Evolutionary conservation across 2,888 invertebrate genomes (phyloP).

Genomic region (Lathronympha strigana): DNA sequence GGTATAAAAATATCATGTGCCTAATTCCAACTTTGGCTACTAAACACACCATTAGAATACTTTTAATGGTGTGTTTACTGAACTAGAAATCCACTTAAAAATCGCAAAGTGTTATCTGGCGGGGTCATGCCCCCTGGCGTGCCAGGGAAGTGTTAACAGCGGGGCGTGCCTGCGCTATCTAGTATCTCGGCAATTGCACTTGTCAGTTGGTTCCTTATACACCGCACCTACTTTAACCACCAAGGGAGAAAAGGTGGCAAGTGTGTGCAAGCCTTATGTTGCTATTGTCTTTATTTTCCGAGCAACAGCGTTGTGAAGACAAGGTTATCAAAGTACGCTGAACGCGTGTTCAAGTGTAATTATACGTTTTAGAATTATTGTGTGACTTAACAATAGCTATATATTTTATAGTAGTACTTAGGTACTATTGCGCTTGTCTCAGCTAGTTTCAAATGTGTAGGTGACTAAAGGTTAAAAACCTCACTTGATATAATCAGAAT

Average conservation of each 20-base stretch:
- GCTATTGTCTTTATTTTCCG: not conserved
- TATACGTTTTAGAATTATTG: not conserved
- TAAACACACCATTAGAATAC: not conserved
- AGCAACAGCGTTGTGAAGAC: not conserved
- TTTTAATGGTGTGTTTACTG: too few relatives aligned
- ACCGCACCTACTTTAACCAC: slow-evolving; percentile 40
- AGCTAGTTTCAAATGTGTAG: too few relatives aligned
- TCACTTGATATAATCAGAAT: too few relatives aligned
- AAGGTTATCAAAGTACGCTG: not conserved
- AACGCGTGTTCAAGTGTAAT: not conserved
- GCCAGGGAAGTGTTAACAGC: slow-evolving; percentile 71
- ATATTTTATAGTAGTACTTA: too few relatives aligned
- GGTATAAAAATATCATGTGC: too few relatives aligned
- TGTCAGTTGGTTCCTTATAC: slow-evolving; percentile 59
- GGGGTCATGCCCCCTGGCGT: slow-evolving; percentile 66
- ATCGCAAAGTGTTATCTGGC: slow-evolving; percentile 20
- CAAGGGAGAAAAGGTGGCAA: slow-evolving; percentile 5
- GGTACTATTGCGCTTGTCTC: too few relatives aligned
- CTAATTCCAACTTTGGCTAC: too few relatives aligned
- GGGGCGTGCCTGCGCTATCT: slow-evolving; percentile 74
- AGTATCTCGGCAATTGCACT: slow-evolving; percentile 73
- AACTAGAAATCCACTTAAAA: slow-evolving; percentile 14
- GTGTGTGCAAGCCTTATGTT: not conserved
- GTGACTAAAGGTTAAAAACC: too few relatives aligned
- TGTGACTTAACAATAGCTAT: too few relatives aligned